phyloP scores from a whole-genome alignment of 2,113 vertebrate genomes.

The Scophthalmus maximus region DNA sequence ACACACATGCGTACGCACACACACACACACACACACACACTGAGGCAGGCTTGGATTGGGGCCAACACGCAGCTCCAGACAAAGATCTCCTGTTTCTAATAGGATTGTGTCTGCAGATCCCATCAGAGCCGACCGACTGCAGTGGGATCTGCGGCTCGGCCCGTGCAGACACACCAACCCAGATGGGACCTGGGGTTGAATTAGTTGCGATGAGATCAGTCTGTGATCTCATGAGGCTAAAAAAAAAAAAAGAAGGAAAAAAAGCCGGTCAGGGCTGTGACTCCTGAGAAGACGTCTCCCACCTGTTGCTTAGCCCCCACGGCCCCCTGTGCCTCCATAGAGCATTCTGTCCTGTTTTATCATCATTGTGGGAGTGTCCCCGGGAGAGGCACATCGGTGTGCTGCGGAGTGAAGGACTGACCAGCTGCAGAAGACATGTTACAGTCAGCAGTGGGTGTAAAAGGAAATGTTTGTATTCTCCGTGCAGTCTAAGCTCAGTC shows the following conservation, averaged over 20 bases:
- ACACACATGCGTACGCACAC: slow-evolving; percentile 22
- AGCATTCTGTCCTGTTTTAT: slow-evolving; percentile 10
- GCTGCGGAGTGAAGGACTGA: slow-evolving; percentile 26
- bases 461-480: slow-evolving; percentile 23
- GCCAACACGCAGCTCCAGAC: slow-evolving; percentile 52
- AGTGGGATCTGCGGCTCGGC: slow-evolving; percentile 7
- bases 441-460: slow-evolving; percentile 2
- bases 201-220: slow-evolving; percentile 61
- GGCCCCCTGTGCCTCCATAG: neutral
- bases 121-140: slow-evolving; percentile 42
- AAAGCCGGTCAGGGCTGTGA: slow-evolving; percentile 53
- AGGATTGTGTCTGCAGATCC: slow-evolving; percentile 62
- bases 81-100: slow-evolving; percentile 70
- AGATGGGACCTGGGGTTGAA: slow-evolving; percentile 52
- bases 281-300: slow-evolving; percentile 47
- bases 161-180: slow-evolving; percentile 43
- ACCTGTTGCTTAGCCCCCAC: slow-evolving; percentile 54
- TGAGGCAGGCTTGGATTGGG: slow-evolving; percentile 53
- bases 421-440: slow-evolving; percentile 56
- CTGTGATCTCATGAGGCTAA: slow-evolving; percentile 48
- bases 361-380: slow-evolving; percentile 31
- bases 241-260: no score
- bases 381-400: neutral
- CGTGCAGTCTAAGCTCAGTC: slow-evolving; percentile 11
- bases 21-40: slow-evolving; percentile 32